A percentile compares a stretch with the other conserved stretches of the same genome.
These are phyloP conservation scores for Sepioteuthis lessoniana DNA, from an alignment of 2,888 invertebrate genomes.

Conservation along the genomic window DNA sequence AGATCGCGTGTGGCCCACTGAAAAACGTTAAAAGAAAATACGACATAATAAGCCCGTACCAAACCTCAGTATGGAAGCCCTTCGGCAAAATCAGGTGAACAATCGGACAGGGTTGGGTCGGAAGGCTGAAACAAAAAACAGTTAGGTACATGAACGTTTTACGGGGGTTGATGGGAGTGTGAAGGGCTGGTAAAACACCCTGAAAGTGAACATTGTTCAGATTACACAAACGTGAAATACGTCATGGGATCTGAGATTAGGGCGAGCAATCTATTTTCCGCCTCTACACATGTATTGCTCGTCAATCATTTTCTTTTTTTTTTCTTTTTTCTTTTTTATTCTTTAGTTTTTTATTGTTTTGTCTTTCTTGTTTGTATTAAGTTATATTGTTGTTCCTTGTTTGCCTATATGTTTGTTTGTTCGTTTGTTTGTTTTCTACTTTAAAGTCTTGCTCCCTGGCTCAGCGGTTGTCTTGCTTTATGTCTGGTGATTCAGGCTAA, in stretches of 20 bases:
- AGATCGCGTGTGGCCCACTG: background rate
- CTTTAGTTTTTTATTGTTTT: too few species aligned
- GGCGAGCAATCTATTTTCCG: background rate
- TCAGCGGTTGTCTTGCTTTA: background rate
- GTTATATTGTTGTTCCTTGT: background rate
- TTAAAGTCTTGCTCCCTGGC: background rate
- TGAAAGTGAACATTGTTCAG: constrained; percentile 4
- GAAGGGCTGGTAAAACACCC: background rate
- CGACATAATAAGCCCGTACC: background rate
- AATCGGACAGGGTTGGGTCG: background rate
- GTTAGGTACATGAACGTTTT: background rate
- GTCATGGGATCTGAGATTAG: background rate
- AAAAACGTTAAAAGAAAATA: constrained; percentile 7
- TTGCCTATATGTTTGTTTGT: background rate
- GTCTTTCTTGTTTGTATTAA: background rate
- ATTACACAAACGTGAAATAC: background rate
- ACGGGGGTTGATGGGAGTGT: too few species aligned
- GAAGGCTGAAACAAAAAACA: background rate
- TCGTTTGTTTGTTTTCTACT: background rate
- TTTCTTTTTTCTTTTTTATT: background rate
- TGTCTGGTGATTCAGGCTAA: background rate
- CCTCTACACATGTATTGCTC: background rate
- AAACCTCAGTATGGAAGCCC: background rate
- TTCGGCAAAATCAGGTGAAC: background rate
- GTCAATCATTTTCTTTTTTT: background rate